Percentiles rank a stretch among this genome's conserved stretches.
phyloP scores from a whole-genome alignment of 2,113 vertebrate species.

The Myotis brandtii region DNA sequence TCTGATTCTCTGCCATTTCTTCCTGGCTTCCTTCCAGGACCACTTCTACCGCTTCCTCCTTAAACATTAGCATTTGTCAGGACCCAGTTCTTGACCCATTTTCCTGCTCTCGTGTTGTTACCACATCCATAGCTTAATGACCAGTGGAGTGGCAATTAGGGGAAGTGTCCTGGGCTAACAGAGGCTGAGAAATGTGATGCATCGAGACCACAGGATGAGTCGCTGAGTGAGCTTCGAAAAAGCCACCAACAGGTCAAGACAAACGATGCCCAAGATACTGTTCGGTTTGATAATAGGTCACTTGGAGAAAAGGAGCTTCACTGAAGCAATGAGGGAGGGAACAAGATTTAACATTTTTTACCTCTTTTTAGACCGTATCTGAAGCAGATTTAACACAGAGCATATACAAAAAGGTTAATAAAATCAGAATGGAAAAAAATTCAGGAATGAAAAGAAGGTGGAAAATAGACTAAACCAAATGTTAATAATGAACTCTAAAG shows the following conservation, averaged over 20 bases:
- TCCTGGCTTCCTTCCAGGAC: neutral
- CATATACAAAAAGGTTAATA: neutral
- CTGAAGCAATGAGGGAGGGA: neutral
- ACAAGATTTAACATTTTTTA: neutral
- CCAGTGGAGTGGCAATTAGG: neutral
- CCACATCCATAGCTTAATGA: neutral
- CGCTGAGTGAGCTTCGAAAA: neutral
- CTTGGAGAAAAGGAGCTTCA: neutral
- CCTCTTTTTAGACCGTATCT: neutral
- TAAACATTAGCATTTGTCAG: neutral
- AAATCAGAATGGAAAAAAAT: neutral
- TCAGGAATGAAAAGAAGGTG: neutral
- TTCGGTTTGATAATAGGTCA: neutral
- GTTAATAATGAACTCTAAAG: neutral
- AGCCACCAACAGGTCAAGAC: neutral
- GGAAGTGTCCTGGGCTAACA: neutral
- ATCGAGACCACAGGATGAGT: neutral
- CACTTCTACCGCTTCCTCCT: neutral
- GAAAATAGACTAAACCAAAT: neutral
- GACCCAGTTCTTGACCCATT: neutral
- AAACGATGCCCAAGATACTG: neutral
- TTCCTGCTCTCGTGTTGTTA: neutral
- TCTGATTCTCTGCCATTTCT: neutral
- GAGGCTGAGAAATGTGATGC: neutral
- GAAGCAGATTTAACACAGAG: neutral